These are phyloP conservation scores for Acrobasis consociella DNA, from an alignment of 2,888 invertebrate species.

Conservation along the genomic window DNA sequence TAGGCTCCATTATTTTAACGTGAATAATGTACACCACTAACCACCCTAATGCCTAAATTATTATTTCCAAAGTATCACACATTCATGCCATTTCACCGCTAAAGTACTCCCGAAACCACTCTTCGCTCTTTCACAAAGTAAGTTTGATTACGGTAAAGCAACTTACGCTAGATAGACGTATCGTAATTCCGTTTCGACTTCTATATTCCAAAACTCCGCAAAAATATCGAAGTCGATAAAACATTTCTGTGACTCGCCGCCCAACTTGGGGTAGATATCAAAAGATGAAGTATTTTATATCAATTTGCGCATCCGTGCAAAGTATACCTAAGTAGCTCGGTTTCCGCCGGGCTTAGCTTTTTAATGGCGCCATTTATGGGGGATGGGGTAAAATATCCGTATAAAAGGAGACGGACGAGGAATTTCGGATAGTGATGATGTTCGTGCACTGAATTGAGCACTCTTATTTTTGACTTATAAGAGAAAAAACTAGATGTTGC, in stretches of 20 bases:
- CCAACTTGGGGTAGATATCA: slow-evolving; percentile 49
- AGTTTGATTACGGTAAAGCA: not conserved
- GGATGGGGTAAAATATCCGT: slow-evolving; percentile 63
- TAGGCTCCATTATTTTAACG: too few species aligned
- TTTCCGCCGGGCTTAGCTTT: slow-evolving; percentile 65
- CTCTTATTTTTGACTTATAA: slow-evolving; percentile 18
- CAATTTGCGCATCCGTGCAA: slow-evolving; percentile 77
- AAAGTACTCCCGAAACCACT: not conserved
- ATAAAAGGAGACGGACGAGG: slow-evolving; percentile 59
- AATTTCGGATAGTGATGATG: slow-evolving; percentile 56
- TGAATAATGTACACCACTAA: too few species aligned
- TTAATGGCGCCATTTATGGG: slow-evolving; percentile 72
- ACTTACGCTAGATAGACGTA: slow-evolving; percentile 5
- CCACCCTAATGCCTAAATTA: not conserved
- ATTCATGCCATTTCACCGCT: not conserved
- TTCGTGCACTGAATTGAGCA: slow-evolving; percentile 53
- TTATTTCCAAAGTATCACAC: not conserved
- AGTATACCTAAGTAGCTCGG: slow-evolving; percentile 73
- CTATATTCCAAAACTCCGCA: slow-evolving; percentile 13
- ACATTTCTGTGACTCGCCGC: slow-evolving; percentile 20
- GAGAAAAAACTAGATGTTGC: not conserved
- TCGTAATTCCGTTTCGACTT: slow-evolving; percentile 15
- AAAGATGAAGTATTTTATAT: slow-evolving; percentile 75
- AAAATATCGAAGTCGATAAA: slow-evolving; percentile 20
- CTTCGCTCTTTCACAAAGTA: not conserved